Evolutionary conservation across 2,113 vertebrate genomes (phyloP).

Genomic region (Cranoglanis bouderius): DNA sequence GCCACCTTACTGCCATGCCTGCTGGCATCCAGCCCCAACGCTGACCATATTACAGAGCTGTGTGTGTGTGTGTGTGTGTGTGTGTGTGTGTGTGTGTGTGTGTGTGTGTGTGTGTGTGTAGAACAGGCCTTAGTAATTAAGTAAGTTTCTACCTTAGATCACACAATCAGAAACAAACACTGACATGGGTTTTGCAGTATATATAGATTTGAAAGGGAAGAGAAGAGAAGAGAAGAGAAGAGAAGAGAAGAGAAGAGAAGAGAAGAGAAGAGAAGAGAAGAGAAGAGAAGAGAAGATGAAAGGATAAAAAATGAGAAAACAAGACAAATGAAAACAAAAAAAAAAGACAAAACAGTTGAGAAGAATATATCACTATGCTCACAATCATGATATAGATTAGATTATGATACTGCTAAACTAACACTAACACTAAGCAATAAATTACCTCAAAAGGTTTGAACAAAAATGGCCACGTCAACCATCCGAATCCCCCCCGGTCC

Average conservation of each 20-base stretch:
- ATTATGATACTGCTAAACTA: not conserved
- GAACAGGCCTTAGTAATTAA: not conserved
- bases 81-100: not conserved
- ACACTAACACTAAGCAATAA: slow-evolving; percentile 7
- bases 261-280: not conserved
- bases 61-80: not conserved
- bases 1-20: slow-evolving; percentile 46
- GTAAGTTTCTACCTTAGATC: not conserved
- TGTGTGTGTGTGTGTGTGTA: not conserved
- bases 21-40: slow-evolving; percentile 14
- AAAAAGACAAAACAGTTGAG: not conserved
- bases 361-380: not conserved
- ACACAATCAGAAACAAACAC: not conserved
- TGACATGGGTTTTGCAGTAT: not conserved
- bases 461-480: slow-evolving; percentile 27
- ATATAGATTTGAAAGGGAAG: not conserved
- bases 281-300: not conserved
- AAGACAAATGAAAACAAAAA: not conserved
- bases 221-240: slow-evolving; percentile 27
- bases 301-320: not conserved
- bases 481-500: not conserved
- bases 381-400: not conserved
- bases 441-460: not conserved
- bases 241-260: not conserved
- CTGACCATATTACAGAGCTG: slow-evolving; percentile 25